Conservation (phyloP, 1,140 invertebrate genomes). For the Vanessa tameamea region DNA sequence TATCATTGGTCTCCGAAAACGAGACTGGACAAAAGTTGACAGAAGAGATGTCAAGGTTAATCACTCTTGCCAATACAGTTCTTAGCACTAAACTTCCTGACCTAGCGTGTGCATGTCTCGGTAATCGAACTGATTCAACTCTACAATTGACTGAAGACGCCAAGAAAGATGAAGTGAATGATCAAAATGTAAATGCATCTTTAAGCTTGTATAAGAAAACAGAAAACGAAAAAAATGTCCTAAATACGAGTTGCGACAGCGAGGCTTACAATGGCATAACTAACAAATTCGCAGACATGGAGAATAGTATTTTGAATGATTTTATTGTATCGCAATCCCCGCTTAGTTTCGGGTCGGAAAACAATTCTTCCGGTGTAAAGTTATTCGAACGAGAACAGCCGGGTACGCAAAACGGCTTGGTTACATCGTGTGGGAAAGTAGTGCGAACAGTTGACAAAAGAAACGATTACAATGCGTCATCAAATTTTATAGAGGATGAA, state of each 20-base stretch:
- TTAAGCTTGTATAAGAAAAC: slow-evolving; percentile 52
- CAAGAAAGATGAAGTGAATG: slow-evolving; percentile 41
- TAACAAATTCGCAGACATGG: slow-evolving; percentile 42
- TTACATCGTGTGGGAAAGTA: slow-evolving; percentile 44
- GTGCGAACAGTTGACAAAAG: slow-evolving; percentile 64
- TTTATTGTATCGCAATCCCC: slow-evolving; percentile 54
- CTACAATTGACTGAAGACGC: slow-evolving; percentile 40
- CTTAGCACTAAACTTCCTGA: slow-evolving; percentile 72
- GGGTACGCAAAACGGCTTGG: slow-evolving; percentile 38
- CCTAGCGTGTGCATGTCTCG: slow-evolving; percentile 57
- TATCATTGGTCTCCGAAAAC: slow-evolving; percentile 59
- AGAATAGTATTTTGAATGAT: slow-evolving; percentile 51
- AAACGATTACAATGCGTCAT: slow-evolving; percentile 70
- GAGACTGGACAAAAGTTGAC: slow-evolving; percentile 63
- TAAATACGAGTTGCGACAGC: slow-evolving; percentile 48
- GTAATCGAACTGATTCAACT: slow-evolving; percentile 36
- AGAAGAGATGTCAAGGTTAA: slow-evolving; percentile 70
- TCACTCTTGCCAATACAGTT: slow-evolving; percentile 76
- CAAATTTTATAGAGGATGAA: slow-evolving; percentile 84
- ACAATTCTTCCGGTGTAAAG: slow-evolving; percentile 73
- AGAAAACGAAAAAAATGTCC: slow-evolving; percentile 42
- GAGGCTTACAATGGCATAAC: slow-evolving; percentile 44
- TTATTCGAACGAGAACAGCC: slow-evolving; percentile 60
- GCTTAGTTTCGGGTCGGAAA: slow-evolving; percentile 51
- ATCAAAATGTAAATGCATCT: slow-evolving; percentile 37